Conservation (phyloP, 2,113 vertebrate species). For the Accipiter virgatus region DNA sequence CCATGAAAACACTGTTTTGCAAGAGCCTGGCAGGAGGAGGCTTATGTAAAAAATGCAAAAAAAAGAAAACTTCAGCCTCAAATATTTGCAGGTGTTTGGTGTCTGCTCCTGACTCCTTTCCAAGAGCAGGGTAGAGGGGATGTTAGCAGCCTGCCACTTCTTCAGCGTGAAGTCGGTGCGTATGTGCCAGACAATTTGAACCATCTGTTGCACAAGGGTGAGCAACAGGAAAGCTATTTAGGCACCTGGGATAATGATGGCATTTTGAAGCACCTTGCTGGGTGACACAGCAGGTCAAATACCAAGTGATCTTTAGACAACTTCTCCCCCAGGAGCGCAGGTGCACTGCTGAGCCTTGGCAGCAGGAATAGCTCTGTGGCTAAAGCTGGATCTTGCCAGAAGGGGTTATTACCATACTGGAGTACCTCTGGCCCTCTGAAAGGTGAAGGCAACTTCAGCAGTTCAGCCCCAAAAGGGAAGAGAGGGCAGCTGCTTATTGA, state of each 20-base stretch:
- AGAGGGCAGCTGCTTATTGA: neutral
- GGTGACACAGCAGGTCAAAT: neutral
- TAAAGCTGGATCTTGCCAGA: neutral
- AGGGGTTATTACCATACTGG: fast-evolving
- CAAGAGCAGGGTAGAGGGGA: neutral
- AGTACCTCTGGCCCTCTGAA: neutral
- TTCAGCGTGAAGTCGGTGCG: neutral
- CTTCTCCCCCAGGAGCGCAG: neutral
- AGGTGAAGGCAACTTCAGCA: neutral
- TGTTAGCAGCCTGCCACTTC: conserved; percentile 38
- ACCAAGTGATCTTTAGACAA: neutral
- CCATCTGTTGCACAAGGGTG: conserved; percentile 35
- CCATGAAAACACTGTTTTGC: neutral
- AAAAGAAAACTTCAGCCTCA: neutral
- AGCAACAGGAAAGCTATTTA: neutral
- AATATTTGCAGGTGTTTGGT: conserved; percentile 21
- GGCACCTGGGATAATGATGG: neutral
- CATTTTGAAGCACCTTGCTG: neutral
- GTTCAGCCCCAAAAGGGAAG: neutral
- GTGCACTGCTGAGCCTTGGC: neutral
- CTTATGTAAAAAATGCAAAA: neutral
- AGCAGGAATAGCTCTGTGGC: neutral
- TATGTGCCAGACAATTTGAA: neutral
- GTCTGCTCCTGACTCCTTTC: neutral
- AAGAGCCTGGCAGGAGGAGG: neutral